Evolutionary conservation across 2,888 invertebrate species (phyloP).

Genomic region (Eupeodes latifasciatus): DNA sequence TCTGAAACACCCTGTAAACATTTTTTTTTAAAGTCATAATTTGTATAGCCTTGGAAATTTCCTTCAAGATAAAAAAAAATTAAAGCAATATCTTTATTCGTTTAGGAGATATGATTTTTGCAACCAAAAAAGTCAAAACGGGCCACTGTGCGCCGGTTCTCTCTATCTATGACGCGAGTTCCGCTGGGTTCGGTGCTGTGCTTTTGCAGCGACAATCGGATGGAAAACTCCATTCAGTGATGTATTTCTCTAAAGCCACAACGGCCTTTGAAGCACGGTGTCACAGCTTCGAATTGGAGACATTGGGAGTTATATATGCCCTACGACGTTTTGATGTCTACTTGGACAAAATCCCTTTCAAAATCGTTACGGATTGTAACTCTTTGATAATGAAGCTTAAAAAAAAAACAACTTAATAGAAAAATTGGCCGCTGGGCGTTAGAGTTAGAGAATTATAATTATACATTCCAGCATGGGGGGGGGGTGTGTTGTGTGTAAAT

Average conservation of each 20-base stretch:
- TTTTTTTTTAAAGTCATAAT: too few species aligned
- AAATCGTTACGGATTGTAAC: neutral
- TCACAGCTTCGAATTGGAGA: conserved; percentile 10
- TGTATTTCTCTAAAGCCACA: conserved; percentile 13
- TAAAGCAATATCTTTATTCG: too few species aligned
- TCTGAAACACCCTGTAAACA: too few species aligned
- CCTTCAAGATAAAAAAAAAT: too few species aligned
- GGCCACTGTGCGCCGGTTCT: conserved; percentile 54
- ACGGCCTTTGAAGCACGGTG: conserved; percentile 9
- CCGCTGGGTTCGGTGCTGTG: conserved; percentile 78
- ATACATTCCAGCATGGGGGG: conserved; percentile 33
- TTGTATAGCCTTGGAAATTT: too few species aligned
- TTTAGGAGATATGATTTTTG: too few species aligned
- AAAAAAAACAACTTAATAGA: conserved; percentile 77
- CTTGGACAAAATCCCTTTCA: neutral
- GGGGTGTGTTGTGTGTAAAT: neutral
- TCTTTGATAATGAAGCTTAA: neutral
- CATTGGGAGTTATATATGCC: neutral
- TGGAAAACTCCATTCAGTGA: conserved; percentile 75
- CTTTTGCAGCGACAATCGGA: conserved; percentile 77
- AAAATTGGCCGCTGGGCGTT: conserved; percentile 79
- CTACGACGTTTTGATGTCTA: conserved; percentile 18
- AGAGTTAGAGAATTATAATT: conserved; percentile 53
- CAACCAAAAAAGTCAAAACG: too few species aligned
- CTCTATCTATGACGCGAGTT: conserved; percentile 78